phyloP scores from a whole-genome alignment of 2,888 invertebrate species.

The Rambutsinella grinnellia region DNA sequence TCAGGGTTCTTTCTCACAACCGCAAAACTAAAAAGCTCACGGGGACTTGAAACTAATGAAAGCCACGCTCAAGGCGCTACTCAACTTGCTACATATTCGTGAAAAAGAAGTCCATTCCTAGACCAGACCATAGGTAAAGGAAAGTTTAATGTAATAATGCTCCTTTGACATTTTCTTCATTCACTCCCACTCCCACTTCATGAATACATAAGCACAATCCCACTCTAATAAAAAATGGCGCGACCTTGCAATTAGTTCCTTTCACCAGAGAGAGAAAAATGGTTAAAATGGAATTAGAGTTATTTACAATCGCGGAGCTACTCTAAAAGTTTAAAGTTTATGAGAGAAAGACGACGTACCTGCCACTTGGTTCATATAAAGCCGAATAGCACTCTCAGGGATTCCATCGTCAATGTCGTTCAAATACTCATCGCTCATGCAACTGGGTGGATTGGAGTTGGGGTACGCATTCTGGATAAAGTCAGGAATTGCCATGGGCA shows the following conservation, averaged over 20 bases:
- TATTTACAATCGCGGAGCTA: not conserved
- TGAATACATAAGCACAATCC: not conserved
- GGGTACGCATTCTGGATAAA: slow-evolving; percentile 57
- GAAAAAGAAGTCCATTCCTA: not conserved
- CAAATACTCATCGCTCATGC: slow-evolving; percentile 39
- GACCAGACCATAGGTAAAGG: not conserved
- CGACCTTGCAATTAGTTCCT: not conserved
- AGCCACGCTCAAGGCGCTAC: not conserved
- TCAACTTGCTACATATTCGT: not conserved
- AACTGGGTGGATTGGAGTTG: slow-evolving; percentile 39
- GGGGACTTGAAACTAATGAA: not conserved
- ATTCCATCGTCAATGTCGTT: slow-evolving; percentile 40
- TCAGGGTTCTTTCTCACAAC: slow-evolving; percentile 5
- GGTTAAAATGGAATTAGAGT: not conserved
- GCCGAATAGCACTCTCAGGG: slow-evolving; percentile 60
- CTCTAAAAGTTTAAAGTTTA: not conserved
- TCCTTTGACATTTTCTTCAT: not conserved
- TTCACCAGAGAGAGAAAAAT: not conserved
- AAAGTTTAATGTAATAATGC: not conserved
- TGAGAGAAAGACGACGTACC: slow-evolving; percentile 36
- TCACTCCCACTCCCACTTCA: too few species aligned
- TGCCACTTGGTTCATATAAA: slow-evolving; percentile 66
- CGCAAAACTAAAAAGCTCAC: slow-evolving; percentile 28
- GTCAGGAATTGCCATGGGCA: slow-evolving; percentile 62
- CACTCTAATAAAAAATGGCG: not conserved